Base-by-base conservation (phyloP, 1,140 invertebrate species). In the Lasioglossum baleicum region DNA sequence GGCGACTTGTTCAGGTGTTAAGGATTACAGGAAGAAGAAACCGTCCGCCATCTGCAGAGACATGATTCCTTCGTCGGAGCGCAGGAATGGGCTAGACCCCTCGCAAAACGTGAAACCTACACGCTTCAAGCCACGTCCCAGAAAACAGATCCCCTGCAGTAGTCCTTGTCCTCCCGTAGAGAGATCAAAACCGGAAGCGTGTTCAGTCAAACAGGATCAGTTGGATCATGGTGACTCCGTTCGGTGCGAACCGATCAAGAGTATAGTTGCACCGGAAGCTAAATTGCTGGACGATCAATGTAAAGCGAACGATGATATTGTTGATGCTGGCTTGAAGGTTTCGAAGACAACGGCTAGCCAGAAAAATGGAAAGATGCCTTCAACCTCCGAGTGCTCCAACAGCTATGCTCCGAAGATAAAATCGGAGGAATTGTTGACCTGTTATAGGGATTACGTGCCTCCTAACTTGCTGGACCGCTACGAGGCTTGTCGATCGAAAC, bases 21-120 rank as follows among this genome's bases (percentile, higher is more conserved):
- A 48, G 10, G 22, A 71, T 13, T 0, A 22, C 3, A 11, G 1
- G 22, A 15, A 44, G 2, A 35, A 35, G 31, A 40, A 5, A 44
- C 15, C 2, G 1, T 8, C 1, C 1, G 7, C 31, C 22, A 1
- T 7, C 2, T 26, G 13, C 17, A 8, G 22, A 58, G 26, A 20
- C n/a, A 0, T 2, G 8, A 31, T 58, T 40, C 20, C 51, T 35
- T 20, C 2, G 7, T 2, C 31, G 17, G 44, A 40, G 7, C 56
- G 75, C 15, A 82, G 84, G 26, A 87, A 89, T 48, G 86, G 83
- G 7, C 44, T 88, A 0, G 86, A 86, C 58, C 68, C 83, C 2
- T 44, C 7, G 3, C 72, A 77, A 0, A 81, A 17, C 7, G 0
- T 10, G 1, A 22, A 7, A 0, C 3, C 51, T 4, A 40, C 3